These are phyloP conservation scores for Ciconia maguari DNA, from an alignment of 2,113 vertebrate species.

Conservation along the genomic window DNA sequence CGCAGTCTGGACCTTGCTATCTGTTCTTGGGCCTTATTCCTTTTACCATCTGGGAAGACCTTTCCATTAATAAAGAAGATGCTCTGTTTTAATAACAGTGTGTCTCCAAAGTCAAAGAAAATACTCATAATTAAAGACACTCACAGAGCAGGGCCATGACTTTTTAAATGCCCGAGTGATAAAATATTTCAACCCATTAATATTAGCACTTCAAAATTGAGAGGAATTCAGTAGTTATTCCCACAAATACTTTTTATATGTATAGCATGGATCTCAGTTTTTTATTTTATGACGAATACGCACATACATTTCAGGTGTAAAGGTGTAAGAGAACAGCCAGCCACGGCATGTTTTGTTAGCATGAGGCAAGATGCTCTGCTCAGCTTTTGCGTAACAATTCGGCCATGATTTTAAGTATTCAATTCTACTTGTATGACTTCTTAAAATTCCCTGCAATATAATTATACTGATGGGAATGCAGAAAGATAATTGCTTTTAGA, in stretches of 20 bases:
- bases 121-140: neutral
- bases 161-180: neutral
- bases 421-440: constrained; percentile 77
- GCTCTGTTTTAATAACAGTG: neutral
- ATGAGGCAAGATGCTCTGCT: constrained; percentile 48
- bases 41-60: neutral
- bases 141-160: neutral
- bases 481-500: constrained; percentile 84
- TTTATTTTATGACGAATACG: neutral
- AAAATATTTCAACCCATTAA: neutral
- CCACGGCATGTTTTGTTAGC: neutral
- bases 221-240: neutral
- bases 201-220: neutral
- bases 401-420: constrained; percentile 79
- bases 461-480: constrained; percentile 83
- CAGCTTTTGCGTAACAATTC: constrained; percentile 73
- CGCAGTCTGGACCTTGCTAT: neutral
- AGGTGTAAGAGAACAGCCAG: neutral
- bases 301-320: neutral
- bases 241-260: neutral
- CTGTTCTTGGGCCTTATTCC: neutral
- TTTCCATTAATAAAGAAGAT: neutral
- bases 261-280: neutral
- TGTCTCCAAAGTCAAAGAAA: neutral
- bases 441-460: constrained; percentile 83